Conservation (phyloP, 2,113 vertebrate genomes). For the Campylomormyrus numenius region DNA sequence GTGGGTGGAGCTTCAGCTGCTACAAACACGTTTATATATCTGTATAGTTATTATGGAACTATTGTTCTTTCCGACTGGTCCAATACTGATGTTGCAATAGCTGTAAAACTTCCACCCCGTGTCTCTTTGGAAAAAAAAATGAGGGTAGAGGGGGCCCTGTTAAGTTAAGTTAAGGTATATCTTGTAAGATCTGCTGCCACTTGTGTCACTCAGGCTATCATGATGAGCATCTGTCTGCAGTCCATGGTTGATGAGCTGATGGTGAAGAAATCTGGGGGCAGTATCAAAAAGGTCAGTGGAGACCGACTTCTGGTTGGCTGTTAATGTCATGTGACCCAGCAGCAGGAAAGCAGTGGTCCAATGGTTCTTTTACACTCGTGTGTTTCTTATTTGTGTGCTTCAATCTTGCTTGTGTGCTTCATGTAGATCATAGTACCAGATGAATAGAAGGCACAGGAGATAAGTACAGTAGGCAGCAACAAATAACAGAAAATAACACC, state of each 20-base stretch:
- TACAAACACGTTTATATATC: neutral
- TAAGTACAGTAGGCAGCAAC: neutral
- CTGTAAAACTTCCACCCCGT: neutral
- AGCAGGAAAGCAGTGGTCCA: neutral
- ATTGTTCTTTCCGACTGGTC: neutral
- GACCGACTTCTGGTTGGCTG: neutral
- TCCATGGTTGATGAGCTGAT: slow-evolving; percentile 98
- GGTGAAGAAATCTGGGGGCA: slow-evolving; percentile 97
- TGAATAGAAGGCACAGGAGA: neutral
- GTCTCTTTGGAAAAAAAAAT: neutral
- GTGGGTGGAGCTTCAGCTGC: slow-evolving; percentile 46
- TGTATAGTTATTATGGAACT: neutral
- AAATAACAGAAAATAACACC: neutral
- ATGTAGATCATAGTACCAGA: neutral
- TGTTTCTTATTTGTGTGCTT: neutral
- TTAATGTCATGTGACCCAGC: neutral
- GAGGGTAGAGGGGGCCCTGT: neutral
- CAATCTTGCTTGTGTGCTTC: neutral
- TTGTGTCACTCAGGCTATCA: slow-evolving; percentile 76
- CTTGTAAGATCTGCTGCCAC: neutral
- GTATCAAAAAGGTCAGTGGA: slow-evolving; percentile 83
- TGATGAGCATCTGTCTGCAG: slow-evolving; percentile 98
- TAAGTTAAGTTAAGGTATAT: neutral
- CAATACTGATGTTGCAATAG: neutral
- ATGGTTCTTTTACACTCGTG: neutral